Percentiles rank a stretch among this genome's conserved stretches.
These are phyloP conservation scores for Monoplex corrugatus DNA, from an alignment of 2,888 invertebrate genomes.

Conservation along the genomic window DNA sequence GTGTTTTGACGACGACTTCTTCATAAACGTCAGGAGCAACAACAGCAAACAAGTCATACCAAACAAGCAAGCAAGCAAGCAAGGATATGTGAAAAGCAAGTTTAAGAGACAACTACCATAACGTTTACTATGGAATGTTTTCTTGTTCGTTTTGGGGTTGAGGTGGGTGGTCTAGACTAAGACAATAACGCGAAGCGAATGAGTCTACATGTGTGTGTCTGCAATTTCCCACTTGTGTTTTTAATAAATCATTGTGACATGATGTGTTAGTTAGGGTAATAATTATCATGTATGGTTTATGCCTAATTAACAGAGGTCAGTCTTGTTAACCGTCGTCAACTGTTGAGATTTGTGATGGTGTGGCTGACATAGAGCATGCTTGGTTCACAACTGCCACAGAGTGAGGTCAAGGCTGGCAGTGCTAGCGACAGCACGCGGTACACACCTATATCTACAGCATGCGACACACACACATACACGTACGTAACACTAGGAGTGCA, in stretches of 20 bases:
- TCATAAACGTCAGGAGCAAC: not conserved
- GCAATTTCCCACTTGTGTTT: not conserved
- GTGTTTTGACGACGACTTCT: slow-evolving; percentile 18
- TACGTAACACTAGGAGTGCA: not conserved
- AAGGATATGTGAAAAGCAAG: slow-evolving; percentile 25
- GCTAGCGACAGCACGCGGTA: too few species aligned
- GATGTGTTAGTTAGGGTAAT: not conserved
- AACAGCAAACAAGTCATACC: not conserved
- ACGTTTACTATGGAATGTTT: slow-evolving; percentile 27
- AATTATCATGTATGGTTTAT: too few species aligned
- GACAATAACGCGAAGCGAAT: not conserved
- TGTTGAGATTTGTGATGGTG: too few species aligned
- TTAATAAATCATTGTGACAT: slow-evolving; percentile 11
- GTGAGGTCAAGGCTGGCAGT: too few species aligned
- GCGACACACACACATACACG: not conserved
- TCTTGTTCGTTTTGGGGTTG: not conserved
- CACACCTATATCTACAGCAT: too few species aligned
- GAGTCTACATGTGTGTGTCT: not conserved
- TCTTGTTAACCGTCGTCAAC: too few species aligned
- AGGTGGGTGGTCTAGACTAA: not conserved
- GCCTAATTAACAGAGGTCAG: too few species aligned
- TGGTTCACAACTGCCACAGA: too few species aligned
- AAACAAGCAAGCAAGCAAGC: slow-evolving; percentile 8
- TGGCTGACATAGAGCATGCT: too few species aligned
- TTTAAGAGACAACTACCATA: slow-evolving; percentile 30